Percentiles rank a stretch among this genome's conserved stretches.
Evolutionary conservation across 2,888 invertebrate species (phyloP).

Genomic region (Pantelozetes paolii): DNA sequence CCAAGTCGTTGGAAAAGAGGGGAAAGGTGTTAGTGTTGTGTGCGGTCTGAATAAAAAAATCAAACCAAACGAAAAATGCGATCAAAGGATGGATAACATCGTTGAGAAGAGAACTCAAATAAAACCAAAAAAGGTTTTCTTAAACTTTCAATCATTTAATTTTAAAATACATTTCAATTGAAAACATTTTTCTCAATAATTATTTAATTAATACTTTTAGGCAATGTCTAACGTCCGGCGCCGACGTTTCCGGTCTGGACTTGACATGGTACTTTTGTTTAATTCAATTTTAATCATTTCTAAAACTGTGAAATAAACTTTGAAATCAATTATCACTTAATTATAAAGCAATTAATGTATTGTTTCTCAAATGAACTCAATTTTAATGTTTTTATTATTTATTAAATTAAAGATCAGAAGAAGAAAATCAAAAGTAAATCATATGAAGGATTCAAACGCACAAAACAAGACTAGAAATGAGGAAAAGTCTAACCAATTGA

Average conservation of each 20-base stretch:
- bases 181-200: no score
- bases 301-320: constrained; percentile 14
- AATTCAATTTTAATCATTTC: not conserved
- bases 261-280: constrained; percentile 42
- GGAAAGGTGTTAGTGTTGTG: not conserved
- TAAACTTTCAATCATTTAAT: no score
- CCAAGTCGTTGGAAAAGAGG: not conserved
- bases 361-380: no score
- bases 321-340: not conserved
- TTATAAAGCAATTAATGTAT: no score
- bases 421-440: constrained; percentile 4
- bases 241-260: constrained; percentile 49
- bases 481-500: not conserved
- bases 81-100: not conserved
- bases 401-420: no score
- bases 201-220: not conserved
- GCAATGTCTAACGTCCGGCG: constrained; percentile 45
- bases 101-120: not conserved
- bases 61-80: not conserved
- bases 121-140: not conserved
- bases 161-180: no score
- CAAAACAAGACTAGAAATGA: not conserved
- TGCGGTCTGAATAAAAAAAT: not conserved
- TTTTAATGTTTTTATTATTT: no score
- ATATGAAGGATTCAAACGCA: not conserved